Conservation (phyloP, 2,113 vertebrate genomes). For the Oostethus manadensis region DNA sequence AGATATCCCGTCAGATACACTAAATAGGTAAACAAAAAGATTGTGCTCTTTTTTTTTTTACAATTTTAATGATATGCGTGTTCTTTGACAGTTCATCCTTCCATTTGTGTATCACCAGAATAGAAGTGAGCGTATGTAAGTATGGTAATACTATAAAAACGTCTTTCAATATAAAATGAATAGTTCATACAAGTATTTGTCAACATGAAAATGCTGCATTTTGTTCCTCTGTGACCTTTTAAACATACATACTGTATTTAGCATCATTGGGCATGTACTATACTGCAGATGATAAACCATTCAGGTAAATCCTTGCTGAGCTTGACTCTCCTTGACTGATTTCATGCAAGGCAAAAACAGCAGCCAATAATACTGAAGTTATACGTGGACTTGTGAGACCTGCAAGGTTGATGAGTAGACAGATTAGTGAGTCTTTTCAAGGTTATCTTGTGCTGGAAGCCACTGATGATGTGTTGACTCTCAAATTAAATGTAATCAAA, state of each 20-base stretch:
- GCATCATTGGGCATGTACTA: neutral
- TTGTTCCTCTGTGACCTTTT: conserved; percentile 5
- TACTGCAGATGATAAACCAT: neutral
- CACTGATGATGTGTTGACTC: conserved; percentile 48
- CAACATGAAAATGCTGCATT: neutral
- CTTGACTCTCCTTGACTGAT: neutral
- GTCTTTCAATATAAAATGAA: neutral
- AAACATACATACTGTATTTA: neutral
- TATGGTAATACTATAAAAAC: too few relatives aligned
- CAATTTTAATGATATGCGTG: neutral
- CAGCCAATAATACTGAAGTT: conserved; percentile 13
- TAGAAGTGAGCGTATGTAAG: too few relatives aligned
- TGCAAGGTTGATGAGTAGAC: conserved; percentile 61
- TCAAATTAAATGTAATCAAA: conserved; percentile 58
- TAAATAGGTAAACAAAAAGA: too few relatives aligned
- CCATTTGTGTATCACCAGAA: neutral
- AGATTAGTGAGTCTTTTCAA: conserved; percentile 60
- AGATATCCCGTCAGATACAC: too few relatives aligned
- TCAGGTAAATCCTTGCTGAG: neutral
- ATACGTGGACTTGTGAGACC: conserved; percentile 22
- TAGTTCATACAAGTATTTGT: neutral
- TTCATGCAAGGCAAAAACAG: conserved; percentile 10
- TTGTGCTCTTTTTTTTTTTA: neutral
- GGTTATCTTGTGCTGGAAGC: conserved; percentile 63
- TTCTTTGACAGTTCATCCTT: neutral